A percentile compares a stretch with the other conserved stretches of the same genome.
phyloP scores from a whole-genome alignment of 2,888 invertebrate genomes.

The Cyaniris semiargus region DNA sequence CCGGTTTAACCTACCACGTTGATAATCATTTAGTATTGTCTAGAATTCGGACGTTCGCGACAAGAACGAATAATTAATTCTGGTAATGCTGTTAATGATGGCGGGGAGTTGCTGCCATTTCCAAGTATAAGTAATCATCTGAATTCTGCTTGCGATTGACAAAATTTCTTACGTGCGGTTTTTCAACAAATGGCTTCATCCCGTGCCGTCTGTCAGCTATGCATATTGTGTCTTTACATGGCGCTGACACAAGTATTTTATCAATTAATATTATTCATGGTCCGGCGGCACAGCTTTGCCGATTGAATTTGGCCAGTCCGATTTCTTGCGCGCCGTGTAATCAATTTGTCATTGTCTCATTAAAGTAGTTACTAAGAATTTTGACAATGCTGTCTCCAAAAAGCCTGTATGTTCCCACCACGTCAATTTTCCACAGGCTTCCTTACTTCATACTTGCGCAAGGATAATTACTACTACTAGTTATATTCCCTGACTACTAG shows the following conservation, averaged over 20 bases:
- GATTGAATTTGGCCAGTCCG: constrained; percentile 25
- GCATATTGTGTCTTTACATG: constrained; percentile 42
- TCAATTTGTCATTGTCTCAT: constrained; percentile 26
- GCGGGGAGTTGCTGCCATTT: constrained; percentile 65
- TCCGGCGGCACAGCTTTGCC: constrained; percentile 32
- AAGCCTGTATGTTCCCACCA: neutral
- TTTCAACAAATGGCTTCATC: constrained; percentile 78
- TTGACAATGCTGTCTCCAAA: neutral
- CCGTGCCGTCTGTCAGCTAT: constrained; percentile 48
- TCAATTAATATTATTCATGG: constrained; percentile 42
- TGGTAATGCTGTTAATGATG: constrained; percentile 73
- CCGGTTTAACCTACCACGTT: neutral
- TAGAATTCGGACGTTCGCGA: constrained; percentile 41
- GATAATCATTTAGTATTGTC: constrained; percentile 28
- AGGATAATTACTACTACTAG: neutral
- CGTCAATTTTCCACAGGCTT: neutral
- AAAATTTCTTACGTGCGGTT: constrained; percentile 57
- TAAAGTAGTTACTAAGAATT: constrained; percentile 16
- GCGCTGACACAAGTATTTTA: constrained; percentile 40
- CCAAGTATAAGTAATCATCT: constrained; percentile 77
- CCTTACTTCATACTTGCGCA: neutral
- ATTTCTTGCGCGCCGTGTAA: constrained; percentile 13
- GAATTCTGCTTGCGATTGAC: constrained; percentile 70
- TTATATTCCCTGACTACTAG: neutral
- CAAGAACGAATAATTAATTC: constrained; percentile 68